These are phyloP conservation scores for Hedya salicella DNA, from an alignment of 2,888 invertebrate genomes.

Conservation along the genomic window DNA sequence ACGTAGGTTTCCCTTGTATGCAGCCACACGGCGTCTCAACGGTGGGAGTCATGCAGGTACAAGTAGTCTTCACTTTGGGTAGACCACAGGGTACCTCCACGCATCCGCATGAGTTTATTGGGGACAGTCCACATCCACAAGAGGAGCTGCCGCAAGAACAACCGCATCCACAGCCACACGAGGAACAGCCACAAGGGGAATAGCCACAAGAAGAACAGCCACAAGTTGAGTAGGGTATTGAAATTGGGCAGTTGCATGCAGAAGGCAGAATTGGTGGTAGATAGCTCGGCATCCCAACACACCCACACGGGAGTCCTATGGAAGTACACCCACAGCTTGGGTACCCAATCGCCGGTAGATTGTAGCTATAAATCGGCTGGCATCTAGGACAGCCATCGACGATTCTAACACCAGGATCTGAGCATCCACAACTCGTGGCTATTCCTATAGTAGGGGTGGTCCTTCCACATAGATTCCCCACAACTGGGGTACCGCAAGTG, in stretches of 20 bases:
- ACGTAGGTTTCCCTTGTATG: constrained; percentile 41
- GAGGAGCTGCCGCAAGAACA: constrained; percentile 37
- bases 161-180: constrained; percentile 41
- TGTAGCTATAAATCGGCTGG: constrained; percentile 27
- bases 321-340: constrained; percentile 45
- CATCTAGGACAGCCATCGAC: constrained; percentile 34
- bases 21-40: constrained; percentile 38
- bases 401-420: constrained; percentile 28
- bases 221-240: constrained; percentile 4
- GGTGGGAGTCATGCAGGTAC: constrained; percentile 39
- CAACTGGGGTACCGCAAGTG: constrained; percentile 14
- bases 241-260: constrained; percentile 26
- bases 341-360: constrained; percentile 34
- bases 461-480: constrained; percentile 31
- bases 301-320: constrained; percentile 7
- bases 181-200: no score
- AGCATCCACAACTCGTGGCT: constrained; percentile 16
- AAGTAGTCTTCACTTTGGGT: constrained; percentile 40
- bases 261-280: not conserved
- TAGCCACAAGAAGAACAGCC: no score
- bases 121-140: constrained; percentile 16
- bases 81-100: constrained; percentile 42
- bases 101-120: constrained; percentile 35
- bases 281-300: not conserved
- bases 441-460: constrained; percentile 25